phyloP scores from a whole-genome alignment of 2,113 vertebrate species.

The Fregata magnificens region DNA sequence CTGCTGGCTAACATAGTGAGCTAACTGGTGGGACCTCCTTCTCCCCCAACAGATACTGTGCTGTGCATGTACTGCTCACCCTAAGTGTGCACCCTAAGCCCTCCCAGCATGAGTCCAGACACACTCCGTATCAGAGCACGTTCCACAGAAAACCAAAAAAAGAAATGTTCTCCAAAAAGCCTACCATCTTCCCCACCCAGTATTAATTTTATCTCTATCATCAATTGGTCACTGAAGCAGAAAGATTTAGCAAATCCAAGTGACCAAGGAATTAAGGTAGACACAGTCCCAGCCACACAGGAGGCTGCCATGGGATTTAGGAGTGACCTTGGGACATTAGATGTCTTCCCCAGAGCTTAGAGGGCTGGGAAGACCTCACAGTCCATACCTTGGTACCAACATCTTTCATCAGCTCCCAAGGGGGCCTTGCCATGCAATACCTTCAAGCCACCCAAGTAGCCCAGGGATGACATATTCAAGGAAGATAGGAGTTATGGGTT shows the following conservation, averaged over 20 bases:
- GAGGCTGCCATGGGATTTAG: neutral
- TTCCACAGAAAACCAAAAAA: neutral
- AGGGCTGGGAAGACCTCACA: neutral
- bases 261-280: neutral
- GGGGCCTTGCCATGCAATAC: neutral
- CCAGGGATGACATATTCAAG: neutral
- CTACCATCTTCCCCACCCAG: neutral
- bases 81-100: neutral
- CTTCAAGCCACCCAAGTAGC: neutral
- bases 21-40: neutral
- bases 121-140: neutral
- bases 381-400: neutral
- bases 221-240: neutral
- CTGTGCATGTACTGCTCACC: neutral
- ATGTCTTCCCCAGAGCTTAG: neutral
- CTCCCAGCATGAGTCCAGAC: neutral
- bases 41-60: neutral
- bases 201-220: neutral
- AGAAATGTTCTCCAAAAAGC: neutral
- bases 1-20: neutral
- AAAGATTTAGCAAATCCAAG: conserved; percentile 1
- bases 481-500: neutral
- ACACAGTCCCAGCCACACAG: neutral
- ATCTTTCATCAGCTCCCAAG: neutral
- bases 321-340: neutral